A percentile compares a stretch with the other conserved stretches of the same genome.
Evolutionary conservation across 2,113 vertebrate genomes (phyloP).

Genomic region (Sisor rabdophorus): DNA sequence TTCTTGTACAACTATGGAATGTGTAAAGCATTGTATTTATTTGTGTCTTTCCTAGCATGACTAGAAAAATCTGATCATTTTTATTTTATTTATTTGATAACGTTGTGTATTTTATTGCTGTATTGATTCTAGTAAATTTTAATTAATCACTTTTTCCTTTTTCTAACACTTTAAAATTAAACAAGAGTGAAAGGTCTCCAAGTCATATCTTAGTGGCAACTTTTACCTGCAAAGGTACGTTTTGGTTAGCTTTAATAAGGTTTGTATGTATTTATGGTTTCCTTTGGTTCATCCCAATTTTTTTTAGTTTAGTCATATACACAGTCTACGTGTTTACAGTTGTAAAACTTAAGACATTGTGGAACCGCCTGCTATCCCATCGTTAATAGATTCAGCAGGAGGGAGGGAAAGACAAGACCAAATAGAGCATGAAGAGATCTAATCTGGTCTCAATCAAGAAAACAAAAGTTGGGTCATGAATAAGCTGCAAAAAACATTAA

Average conservation of each 20-base stretch:
- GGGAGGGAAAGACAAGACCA: neutral
- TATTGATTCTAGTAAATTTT: neutral
- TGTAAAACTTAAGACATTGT: neutral
- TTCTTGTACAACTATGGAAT: conserved; percentile 29
- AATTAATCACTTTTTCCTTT: neutral
- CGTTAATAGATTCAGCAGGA: conserved; percentile 12
- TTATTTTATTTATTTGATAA: neutral
- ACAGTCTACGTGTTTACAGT: neutral
- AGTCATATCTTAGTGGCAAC: neutral
- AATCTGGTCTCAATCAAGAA: neutral
- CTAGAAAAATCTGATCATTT: neutral
- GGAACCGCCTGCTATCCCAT: conserved; percentile 10
- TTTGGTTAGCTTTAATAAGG: neutral
- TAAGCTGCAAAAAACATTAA: neutral
- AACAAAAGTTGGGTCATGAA: neutral
- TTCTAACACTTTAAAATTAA: neutral
- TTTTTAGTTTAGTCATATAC: neutral
- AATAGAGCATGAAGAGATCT: conserved; percentile 12
- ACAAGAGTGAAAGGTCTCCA: neutral
- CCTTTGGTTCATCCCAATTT: neutral
- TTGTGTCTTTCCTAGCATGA: conserved; percentile 33
- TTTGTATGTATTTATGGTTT: neutral
- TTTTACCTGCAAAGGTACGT: neutral
- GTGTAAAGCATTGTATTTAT: conserved; percentile 43
- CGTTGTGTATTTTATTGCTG: neutral